These are phyloP conservation scores for Microtus richardsoni DNA, from an alignment of 2,113 vertebrate genomes.

Conservation along the genomic window DNA sequence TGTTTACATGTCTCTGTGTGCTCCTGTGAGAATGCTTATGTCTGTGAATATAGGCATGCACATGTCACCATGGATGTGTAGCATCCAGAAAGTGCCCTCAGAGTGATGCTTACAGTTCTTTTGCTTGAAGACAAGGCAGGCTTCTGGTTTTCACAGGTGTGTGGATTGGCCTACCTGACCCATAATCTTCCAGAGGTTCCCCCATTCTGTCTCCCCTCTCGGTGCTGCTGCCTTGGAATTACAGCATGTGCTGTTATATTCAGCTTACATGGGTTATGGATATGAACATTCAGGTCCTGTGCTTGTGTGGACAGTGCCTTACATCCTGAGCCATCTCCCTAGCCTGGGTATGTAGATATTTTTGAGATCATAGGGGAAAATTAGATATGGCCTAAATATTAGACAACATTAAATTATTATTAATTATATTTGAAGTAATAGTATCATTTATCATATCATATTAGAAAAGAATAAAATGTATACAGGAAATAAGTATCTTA, in stretches of 20 bases:
- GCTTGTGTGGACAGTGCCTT: background rate
- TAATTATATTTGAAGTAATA: constrained; percentile 4
- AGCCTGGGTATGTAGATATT: background rate
- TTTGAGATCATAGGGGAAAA: background rate
- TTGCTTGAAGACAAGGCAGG: background rate
- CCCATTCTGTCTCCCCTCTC: background rate
- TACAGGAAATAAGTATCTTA: background rate
- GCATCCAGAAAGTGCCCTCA: background rate
- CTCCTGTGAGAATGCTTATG: too few relatives aligned
- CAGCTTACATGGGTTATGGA: background rate
- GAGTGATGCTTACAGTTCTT: background rate
- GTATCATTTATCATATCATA: background rate
- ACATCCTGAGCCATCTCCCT: too few relatives aligned
- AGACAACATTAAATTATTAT: background rate
- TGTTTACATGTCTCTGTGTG: background rate
- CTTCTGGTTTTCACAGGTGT: too few relatives aligned
- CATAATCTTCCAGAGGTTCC: background rate
- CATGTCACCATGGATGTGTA: too few relatives aligned
- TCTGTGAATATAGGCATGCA: background rate
- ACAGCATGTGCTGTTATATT: background rate
- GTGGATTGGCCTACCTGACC: background rate
- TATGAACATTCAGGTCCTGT: background rate
- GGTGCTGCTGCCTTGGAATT: background rate
- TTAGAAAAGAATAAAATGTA: background rate
- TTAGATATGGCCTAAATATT: background rate